A percentile compares a stretch with the other conserved stretches of the same genome.
These are phyloP conservation scores for Notodonta ziczac DNA, from an alignment of 2,888 invertebrate genomes.

Conservation along the genomic window DNA sequence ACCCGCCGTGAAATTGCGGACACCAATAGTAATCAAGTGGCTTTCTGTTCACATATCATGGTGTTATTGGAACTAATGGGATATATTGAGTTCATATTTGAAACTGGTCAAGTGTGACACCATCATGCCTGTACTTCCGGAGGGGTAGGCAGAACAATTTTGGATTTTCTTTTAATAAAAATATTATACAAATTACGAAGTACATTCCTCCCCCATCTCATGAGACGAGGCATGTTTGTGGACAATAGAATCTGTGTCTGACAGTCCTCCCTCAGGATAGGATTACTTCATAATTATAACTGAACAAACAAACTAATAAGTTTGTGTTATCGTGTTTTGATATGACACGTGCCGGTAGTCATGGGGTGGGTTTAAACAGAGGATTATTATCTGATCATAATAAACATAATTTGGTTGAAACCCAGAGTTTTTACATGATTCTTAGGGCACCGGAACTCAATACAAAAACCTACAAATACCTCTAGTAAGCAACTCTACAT, in stretches of 20 bases:
- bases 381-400: background rate
- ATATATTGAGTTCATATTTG: background rate
- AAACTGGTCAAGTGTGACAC: background rate
- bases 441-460: too few species aligned
- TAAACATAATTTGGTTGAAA: too few species aligned
- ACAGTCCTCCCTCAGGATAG: slow-evolving; percentile 1
- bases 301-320: background rate
- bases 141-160: background rate
- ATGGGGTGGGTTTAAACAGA: background rate
- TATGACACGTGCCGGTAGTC: background rate
- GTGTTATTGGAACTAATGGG: background rate
- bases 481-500: too few species aligned
- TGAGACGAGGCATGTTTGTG: background rate
- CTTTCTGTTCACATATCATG: background rate
- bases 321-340: background rate
- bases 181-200: too few species aligned
- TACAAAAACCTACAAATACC: too few species aligned
- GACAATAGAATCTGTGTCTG: background rate
- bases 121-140: background rate
- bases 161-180: too few species aligned
- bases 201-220: background rate
- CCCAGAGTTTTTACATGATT: too few species aligned
- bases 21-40: slow-evolving; percentile 18
- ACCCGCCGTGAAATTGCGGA: slow-evolving; percentile 50
- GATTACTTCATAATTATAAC: slow-evolving; percentile 1